Conservation (phyloP, 2,797 vertebrate genomes). For the Hydrophis major region DNA sequence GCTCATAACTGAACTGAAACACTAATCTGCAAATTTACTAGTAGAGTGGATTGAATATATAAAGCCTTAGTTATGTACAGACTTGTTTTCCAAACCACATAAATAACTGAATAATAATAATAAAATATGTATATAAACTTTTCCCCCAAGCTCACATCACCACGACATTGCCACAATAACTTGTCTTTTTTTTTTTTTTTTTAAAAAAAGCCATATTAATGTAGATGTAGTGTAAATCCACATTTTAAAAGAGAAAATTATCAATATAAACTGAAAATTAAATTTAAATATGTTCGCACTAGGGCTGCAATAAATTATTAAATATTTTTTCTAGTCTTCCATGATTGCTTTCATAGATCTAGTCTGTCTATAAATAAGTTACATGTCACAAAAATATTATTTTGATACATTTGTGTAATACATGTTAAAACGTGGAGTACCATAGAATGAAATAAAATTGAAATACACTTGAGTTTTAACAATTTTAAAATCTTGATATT, state of each 20-base stretch:
- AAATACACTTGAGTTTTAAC: not conserved
- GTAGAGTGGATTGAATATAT: conserved; percentile 4
- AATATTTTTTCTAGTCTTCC: not conserved
- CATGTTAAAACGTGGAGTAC: not conserved
- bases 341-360: not conserved
- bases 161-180: not conserved
- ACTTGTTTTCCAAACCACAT: not conserved
- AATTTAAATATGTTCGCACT: not conserved
- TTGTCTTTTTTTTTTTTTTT: too few relatives aligned
- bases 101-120: not conserved
- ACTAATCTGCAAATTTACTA: conserved; percentile 49
- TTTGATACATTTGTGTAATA: not conserved
- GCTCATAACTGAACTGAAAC: conserved; percentile 46
- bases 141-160: not conserved
- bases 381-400: not conserved
- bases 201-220: not conserved
- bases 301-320: not conserved
- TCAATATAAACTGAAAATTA: not conserved
- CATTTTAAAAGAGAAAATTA: not conserved
- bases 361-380: not conserved
- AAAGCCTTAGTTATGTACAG: not conserved
- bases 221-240: not conserved
- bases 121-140: not conserved
- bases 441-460: not conserved
- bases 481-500: not conserved